phyloP scores from a whole-genome alignment of 2,797 vertebrate species.

The Chloroceryle amazona region DNA sequence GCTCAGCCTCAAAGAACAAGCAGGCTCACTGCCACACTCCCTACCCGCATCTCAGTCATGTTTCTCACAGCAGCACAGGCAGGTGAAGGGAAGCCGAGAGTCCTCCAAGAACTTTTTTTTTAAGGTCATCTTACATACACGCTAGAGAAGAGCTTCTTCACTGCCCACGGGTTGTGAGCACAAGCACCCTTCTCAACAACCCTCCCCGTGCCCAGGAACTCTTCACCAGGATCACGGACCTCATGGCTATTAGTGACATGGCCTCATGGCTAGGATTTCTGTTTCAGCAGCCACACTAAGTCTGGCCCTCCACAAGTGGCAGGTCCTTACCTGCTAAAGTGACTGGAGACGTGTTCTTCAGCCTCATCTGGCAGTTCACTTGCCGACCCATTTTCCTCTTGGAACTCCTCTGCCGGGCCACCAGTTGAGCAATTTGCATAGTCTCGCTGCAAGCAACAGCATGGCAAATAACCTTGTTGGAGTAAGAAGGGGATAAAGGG shows the following conservation, averaged over 20 bases:
- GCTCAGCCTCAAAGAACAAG: rapidly evolving
- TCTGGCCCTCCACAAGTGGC: neutral
- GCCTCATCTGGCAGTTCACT: constrained; percentile 90
- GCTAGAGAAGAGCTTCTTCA: neutral
- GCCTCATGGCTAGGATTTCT: neutral
- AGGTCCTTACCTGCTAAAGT: constrained; percentile 81
- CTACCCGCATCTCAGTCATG: rapidly evolving
- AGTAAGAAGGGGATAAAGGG: neutral
- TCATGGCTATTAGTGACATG: rapidly evolving
- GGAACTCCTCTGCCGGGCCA: constrained; percentile 88
- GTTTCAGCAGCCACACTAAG: neutral
- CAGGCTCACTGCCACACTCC: neutral
- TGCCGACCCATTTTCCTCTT: constrained; percentile 86
- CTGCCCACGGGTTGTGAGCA: neutral
- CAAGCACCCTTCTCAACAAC: neutral
- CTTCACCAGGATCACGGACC: rapidly evolving
- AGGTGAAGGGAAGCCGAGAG: rapidly evolving
- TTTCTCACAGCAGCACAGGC: neutral
- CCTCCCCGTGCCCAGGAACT: neutral
- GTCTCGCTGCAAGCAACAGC: constrained; percentile 88
- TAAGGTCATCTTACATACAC: rapidly evolving
- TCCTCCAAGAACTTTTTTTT: neutral
- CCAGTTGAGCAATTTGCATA: constrained; percentile 88
- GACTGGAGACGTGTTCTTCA: constrained; percentile 84
- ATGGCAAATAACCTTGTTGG: constrained; percentile 82